A percentile compares a stretch with the other conserved stretches of the same genome.
Conservation (phyloP, 2,888 invertebrate species). For the Thumatha senex region DNA sequence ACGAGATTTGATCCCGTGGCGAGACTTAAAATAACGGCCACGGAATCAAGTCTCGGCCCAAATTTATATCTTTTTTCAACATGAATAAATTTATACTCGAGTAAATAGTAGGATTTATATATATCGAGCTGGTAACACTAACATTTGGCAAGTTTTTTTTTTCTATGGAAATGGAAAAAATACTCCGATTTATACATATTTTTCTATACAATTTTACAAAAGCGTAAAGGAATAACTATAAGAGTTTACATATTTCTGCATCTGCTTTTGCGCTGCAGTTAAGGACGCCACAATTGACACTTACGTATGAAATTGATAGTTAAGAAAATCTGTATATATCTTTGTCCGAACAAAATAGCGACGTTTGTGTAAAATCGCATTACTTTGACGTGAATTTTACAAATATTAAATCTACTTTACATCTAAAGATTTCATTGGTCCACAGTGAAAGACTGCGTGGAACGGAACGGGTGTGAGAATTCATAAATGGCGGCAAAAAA, state of each 20-base stretch:
- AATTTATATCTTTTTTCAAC: no score
- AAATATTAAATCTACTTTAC: conserved; percentile 6
- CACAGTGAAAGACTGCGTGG: conserved; percentile 17
- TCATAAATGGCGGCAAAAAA: conserved; percentile 6
- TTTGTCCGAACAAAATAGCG: conserved; percentile 18
- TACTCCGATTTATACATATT: conserved; percentile 27
- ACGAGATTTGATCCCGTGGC: no score
- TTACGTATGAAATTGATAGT: conserved; percentile 32
- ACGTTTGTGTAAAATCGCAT: conserved; percentile 12
- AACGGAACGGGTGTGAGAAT: conserved; percentile 7
- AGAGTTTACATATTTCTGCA: conserved; percentile 13
- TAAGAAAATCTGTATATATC: background rate
- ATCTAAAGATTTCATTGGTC: conserved; percentile 20
- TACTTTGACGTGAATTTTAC: conserved; percentile 5
- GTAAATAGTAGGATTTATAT: conserved; percentile 21
- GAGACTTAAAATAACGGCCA: no score
- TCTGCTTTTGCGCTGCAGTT: conserved; percentile 7
- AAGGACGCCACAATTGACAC: conserved; percentile 41
- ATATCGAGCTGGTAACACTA: conserved; percentile 33
- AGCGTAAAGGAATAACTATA: conserved; percentile 27
- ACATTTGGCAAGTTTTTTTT: conserved; percentile 36
- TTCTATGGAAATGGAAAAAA: conserved; percentile 24
- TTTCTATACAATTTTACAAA: conserved; percentile 32
- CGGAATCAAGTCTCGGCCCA: no score
- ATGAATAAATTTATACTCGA: conserved; percentile 8